Percentiles rank a stretch among this genome's conserved stretches.
These are phyloP conservation scores for Dysidea cf. avara DNA, from an alignment of 37 sponge, comb jelly and placozoan genomes.

Conservation along the genomic window DNA sequence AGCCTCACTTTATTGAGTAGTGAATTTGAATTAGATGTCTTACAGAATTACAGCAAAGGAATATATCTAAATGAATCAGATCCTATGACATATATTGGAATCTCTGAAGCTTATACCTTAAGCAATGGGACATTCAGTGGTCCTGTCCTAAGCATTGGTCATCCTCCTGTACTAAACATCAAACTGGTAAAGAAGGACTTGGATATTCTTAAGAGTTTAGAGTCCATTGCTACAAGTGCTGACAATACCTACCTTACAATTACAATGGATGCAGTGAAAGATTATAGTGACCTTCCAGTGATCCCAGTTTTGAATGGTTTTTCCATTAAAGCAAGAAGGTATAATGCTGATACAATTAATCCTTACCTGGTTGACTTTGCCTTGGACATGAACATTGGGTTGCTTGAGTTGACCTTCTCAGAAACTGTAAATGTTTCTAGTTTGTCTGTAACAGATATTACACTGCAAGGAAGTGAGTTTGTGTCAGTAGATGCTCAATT, in stretches of 20 bases:
- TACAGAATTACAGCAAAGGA: constrained; percentile 25
- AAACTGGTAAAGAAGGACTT: constrained; percentile 63
- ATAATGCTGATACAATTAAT: constrained; percentile 51
- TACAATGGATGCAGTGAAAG: constrained; percentile 26
- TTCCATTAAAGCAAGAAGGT: constrained; percentile 48
- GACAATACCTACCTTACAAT: constrained; percentile 78
- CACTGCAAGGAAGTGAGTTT: constrained; percentile 60
- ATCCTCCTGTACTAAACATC: constrained; percentile 77
- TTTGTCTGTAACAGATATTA: constrained; percentile 48
- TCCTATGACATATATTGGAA: constrained; percentile 51
- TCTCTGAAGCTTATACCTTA: constrained; percentile 55
- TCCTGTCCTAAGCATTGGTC: constrained; percentile 36
- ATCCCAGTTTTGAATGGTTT: constrained; percentile 16
- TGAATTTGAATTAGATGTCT: constrained; percentile 46
- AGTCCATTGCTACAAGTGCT: constrained; percentile 66
- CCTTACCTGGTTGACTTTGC: constrained; percentile 54
- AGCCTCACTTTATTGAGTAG: constrained; percentile 53
- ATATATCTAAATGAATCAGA: constrained; percentile 34
- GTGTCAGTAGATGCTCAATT: constrained; percentile 15
- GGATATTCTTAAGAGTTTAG: constrained; percentile 83
- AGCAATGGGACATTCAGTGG: constrained; percentile 55
- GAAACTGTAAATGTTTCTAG: constrained; percentile 77
- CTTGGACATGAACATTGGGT: constrained; percentile 73
- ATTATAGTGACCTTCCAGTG: constrained; percentile 40
- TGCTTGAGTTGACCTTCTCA: constrained; percentile 63